Percentiles rank a stretch among this genome's conserved stretches.
Evolutionary conservation across 2,888 invertebrate species (phyloP).

Genomic region (Lasioglossum figueresi): DNA sequence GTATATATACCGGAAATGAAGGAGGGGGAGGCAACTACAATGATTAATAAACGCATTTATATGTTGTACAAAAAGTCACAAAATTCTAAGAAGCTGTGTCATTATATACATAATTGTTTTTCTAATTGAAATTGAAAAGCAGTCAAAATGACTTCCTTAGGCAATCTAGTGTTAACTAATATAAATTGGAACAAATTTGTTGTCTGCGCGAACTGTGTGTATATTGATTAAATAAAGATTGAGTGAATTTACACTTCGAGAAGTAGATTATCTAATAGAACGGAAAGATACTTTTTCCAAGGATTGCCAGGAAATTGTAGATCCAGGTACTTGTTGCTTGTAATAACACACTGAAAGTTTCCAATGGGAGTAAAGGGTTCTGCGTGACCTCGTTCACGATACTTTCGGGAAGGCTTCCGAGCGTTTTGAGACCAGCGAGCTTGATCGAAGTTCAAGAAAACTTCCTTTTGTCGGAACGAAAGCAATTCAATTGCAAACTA

Average conservation of each 20-base stretch:
- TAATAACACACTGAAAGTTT: slow-evolving; percentile 27
- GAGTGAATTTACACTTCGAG: neutral
- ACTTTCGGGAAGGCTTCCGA: neutral
- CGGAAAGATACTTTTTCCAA: neutral
- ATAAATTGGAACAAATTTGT: neutral
- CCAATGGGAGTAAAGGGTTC: neutral
- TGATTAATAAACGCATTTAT: too few relatives aligned
- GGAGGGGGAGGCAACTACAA: too few relatives aligned
- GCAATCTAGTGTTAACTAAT: too few relatives aligned
- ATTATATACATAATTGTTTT: too few relatives aligned
- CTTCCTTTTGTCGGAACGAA: too few relatives aligned
- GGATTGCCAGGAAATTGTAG: neutral
- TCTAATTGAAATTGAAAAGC: too few relatives aligned
- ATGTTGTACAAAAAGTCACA: too few relatives aligned
- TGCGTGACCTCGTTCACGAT: neutral
- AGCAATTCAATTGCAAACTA: slow-evolving; percentile 12
- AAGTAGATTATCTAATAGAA: neutral
- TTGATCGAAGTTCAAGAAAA: neutral
- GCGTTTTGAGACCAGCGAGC: neutral
- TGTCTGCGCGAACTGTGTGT: neutral
- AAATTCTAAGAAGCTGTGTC: too few relatives aligned
- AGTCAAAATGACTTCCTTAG: too few relatives aligned
- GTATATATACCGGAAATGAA: too few relatives aligned
- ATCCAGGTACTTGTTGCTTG: slow-evolving; percentile 15
- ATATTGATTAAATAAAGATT: neutral